phyloP scores from a whole-genome alignment of 2,113 vertebrate species.

The Corythornis madagascariensis region DNA sequence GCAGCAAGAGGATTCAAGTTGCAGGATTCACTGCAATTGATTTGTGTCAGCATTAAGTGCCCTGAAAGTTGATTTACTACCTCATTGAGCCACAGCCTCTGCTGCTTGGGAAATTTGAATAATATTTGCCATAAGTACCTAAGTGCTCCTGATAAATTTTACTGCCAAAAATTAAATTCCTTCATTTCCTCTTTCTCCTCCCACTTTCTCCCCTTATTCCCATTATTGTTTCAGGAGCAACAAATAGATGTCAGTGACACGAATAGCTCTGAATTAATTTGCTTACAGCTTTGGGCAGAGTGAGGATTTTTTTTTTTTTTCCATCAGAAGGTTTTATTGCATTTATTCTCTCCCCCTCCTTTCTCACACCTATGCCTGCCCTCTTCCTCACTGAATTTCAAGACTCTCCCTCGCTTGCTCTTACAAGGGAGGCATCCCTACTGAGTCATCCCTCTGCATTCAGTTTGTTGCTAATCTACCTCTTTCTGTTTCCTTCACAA shows the following conservation, averaged over 20 bases:
- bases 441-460: neutral
- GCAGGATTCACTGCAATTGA: neutral
- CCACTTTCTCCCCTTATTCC: conserved; percentile 4
- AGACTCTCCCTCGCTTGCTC: neutral
- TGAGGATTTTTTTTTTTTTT: neutral
- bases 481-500: neutral
- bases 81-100: neutral
- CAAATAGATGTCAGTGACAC: neutral
- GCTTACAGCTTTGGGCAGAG: neutral
- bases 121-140: conserved; percentile 23
- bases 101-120: conserved; percentile 6
- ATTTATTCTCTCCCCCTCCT: neutral
- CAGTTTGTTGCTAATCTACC: neutral
- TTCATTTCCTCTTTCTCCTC: conserved; percentile 26
- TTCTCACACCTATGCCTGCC: neutral
- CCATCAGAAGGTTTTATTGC: neutral
- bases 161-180: conserved; percentile 37
- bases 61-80: conserved; percentile 27
- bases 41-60: neutral
- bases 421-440: neutral
- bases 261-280: neutral
- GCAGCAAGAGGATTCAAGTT: neutral
- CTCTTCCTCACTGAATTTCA: neutral
- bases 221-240: conserved; percentile 26
- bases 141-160: conserved; percentile 23